Percentiles rank a stretch among this genome's conserved stretches.
Conservation (phyloP, 2,888 invertebrate genomes). For the Ectropis crepuscularia region DNA sequence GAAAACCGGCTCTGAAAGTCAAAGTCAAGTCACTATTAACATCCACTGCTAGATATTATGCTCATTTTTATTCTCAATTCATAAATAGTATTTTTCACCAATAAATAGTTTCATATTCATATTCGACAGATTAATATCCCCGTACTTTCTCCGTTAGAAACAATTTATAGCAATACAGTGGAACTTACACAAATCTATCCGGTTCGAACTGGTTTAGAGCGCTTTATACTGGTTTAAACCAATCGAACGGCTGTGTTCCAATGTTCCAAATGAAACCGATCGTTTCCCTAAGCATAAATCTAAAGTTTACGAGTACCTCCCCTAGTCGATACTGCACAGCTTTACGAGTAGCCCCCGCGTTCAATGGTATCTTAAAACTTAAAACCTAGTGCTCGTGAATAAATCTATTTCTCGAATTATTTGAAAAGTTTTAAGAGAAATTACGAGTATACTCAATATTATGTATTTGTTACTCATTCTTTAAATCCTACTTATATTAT, state of each 20-base stretch:
- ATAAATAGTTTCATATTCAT: no score
- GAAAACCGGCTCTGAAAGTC: no score
- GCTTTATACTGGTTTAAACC: constrained; percentile 22
- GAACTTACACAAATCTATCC: constrained; percentile 23
- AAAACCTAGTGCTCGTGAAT: constrained; percentile 17
- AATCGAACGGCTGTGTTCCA: constrained; percentile 29
- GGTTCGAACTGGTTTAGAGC: constrained; percentile 8
- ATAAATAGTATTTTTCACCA: no score
- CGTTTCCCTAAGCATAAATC: constrained; percentile 37
- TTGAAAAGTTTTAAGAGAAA: neutral
- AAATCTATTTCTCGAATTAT: neutral
- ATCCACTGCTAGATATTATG: no score
- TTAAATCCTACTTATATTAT: no score
- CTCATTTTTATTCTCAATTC: no score
- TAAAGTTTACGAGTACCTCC: constrained; percentile 36
- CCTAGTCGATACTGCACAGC: constrained; percentile 32
- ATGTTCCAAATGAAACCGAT: constrained; percentile 33
- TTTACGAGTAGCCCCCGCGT: constrained; percentile 24
- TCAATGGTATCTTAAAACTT: constrained; percentile 6
- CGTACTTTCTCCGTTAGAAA: no score
- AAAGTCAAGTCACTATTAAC: no score
- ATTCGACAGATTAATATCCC: no score
- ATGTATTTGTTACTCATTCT: no score
- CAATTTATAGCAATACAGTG: constrained; percentile 21
- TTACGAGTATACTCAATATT: no score